Percentiles rank a stretch among this genome's conserved stretches.
phyloP scores from a whole-genome alignment of 1,140 invertebrate genomes.

The Bombyx mandarina region DNA sequence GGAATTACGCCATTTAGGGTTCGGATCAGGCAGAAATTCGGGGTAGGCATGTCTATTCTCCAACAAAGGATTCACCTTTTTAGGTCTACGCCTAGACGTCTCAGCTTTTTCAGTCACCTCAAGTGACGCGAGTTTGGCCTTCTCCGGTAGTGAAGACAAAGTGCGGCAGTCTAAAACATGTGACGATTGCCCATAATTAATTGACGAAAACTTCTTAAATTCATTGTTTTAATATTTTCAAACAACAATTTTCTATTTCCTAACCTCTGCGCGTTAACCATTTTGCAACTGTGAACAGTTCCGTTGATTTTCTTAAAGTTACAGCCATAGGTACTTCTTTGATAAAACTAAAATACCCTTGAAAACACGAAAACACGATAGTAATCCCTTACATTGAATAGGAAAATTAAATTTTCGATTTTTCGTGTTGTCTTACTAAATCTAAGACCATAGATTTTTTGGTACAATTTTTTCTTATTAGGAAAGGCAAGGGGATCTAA shows the following conservation, averaged over 20 bases:
- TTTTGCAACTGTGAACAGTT: conserved; percentile 35
- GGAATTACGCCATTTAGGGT: conserved; percentile 81
- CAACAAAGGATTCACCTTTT: conserved; percentile 30
- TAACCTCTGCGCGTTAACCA: conserved; percentile 55
- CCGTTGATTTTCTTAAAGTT: conserved; percentile 33
- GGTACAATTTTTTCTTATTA: too few species aligned
- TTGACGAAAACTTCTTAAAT: neutral
- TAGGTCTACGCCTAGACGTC: conserved; percentile 19
- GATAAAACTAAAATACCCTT: too few species aligned
- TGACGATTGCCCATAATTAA: neutral
- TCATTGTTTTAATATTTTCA: neutral
- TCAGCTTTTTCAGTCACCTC: conserved; percentile 6
- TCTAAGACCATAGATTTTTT: too few species aligned
- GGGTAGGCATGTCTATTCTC: conserved; percentile 87
- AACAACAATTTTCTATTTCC: conserved; percentile 5
- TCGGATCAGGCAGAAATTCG: conserved; percentile 94
- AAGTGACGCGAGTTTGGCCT: conserved; percentile 11
- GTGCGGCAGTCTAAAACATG: conserved; percentile 35
- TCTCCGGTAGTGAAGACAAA: conserved; percentile 45
- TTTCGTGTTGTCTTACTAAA: too few species aligned
- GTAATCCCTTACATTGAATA: too few species aligned
- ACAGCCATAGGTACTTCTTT: conserved; percentile 30
- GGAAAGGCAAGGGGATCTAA: too few species aligned
- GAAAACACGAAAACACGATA: too few species aligned
- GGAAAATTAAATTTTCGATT: too few species aligned